Percentiles rank a stretch among this genome's conserved stretches.
phyloP scores from a whole-genome alignment of 2,888 invertebrate species.

The Argyra leucocephala region DNA sequence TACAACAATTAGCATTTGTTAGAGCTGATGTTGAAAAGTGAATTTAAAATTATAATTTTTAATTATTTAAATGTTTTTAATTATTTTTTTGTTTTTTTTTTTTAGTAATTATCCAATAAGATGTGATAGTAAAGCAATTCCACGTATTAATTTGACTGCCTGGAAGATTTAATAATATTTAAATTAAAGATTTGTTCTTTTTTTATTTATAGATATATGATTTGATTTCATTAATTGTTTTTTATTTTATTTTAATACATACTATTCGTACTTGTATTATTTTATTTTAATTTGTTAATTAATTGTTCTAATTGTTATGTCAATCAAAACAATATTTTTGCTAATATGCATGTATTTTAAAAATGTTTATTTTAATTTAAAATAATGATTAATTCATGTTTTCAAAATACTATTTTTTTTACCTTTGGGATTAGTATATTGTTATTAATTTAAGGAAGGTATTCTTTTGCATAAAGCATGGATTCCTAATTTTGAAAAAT shows the following conservation, averaged over 20 bases:
- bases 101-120: background rate
- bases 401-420: too few species aligned
- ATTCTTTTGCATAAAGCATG: too few species aligned
- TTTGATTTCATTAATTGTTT: background rate
- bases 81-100: background rate
- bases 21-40: constrained; percentile 52
- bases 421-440: too few species aligned
- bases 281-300: too few species aligned
- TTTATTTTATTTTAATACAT: background rate
- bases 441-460: too few species aligned
- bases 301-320: background rate
- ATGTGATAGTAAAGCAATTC: constrained; percentile 5
- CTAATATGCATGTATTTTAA: background rate
- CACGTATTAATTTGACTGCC: background rate
- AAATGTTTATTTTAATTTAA: too few species aligned
- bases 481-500: too few species aligned
- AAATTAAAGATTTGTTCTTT: too few species aligned
- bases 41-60: constrained; percentile 19
- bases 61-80: background rate
- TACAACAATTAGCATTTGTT: constrained; percentile 52
- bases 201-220: background rate
- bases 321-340: background rate
- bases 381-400: too few species aligned
- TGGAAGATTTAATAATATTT: background rate
- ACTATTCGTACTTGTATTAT: too few species aligned